Evolutionary conservation across 37 sponge, comb jelly and placozoan genomes (phyloP), one percentile per base, ranked within the genome.

Genomic region (Ianthella basta): DNA sequence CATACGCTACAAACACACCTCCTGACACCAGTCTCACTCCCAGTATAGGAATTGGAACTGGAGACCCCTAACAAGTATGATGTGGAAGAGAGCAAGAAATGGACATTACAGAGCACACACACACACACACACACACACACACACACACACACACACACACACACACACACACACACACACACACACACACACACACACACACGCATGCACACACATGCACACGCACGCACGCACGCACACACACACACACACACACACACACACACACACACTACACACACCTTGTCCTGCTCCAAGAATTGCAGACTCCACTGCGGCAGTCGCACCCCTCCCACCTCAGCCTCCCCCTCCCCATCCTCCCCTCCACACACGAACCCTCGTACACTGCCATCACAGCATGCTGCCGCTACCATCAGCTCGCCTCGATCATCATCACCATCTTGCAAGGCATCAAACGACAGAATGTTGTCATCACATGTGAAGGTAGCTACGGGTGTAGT

Each of bases 41-140:
- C 2, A 75, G 78, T 19, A 75, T 20, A 21, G 53, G 40, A 75
- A 75, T 75, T 24, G 78, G 78, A 75, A 75, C 24, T 40, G 78
- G 78, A 41, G n/a, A 39, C 35, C 25, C 53, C 78, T 41, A 33
- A 61, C 29, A 61, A 6, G 29, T 12, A 61, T 12, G 29, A 4
- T 13, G 29, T 6, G 29, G 64, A 61, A 5, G 10, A n/a, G 24
- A 57, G 59, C 59, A 20, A 57, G 18, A 57, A 20, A 57, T 27
- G 23, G 13, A 66, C 68, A 66, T 23, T 24, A 19, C 15, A 13
- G 23, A 19, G 23, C 29, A 66, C 68, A 66, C 29, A 66, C 68
- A 66, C 29, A 66, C 68, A 66, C 29, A 66, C 68, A 66, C 29
- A 66, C 68, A 66, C 29, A 66, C 68, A 66, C 29, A 66, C 68